Percentiles rank a stretch among this genome's conserved stretches.
Evolutionary conservation across 2,113 vertebrate genomes (phyloP).

Genomic region (Damaliscus lunatus): DNA sequence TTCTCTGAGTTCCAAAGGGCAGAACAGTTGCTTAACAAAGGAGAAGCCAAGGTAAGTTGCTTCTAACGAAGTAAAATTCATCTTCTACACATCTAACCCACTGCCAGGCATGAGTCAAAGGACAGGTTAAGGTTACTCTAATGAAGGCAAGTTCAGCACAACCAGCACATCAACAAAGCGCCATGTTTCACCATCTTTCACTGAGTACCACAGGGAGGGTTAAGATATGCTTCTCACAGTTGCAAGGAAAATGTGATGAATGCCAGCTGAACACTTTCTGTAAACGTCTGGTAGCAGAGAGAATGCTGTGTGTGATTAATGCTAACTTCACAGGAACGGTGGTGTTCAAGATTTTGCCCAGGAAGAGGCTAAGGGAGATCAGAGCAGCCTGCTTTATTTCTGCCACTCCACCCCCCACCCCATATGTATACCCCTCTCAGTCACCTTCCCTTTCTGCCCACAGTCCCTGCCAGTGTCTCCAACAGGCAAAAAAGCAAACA

Average conservation of each 20-base stretch:
- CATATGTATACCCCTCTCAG: rapidly evolving
- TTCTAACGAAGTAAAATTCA: neutral
- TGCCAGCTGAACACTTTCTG: neutral
- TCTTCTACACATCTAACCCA: neutral
- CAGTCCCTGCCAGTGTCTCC: neutral
- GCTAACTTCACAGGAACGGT: neutral
- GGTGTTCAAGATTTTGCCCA: neutral
- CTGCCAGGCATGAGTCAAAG: neutral
- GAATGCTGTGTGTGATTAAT: neutral
- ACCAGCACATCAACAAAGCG: neutral
- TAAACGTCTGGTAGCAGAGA: neutral
- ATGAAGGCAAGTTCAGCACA: neutral
- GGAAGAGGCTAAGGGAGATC: neutral
- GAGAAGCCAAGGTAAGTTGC: neutral
- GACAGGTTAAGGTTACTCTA: neutral
- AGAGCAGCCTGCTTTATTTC: too few relatives aligned
- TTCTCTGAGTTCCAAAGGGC: neutral
- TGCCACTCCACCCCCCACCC: neutral
- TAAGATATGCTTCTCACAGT: neutral
- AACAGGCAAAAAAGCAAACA: neutral
- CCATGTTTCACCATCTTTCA: neutral
- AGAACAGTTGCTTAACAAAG: neutral
- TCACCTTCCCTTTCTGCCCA: neutral
- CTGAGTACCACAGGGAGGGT: neutral
- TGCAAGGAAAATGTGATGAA: neutral